phyloP scores from a whole-genome alignment of 64 coral and sea anemone genomes.

The Acropora yongei region DNA sequence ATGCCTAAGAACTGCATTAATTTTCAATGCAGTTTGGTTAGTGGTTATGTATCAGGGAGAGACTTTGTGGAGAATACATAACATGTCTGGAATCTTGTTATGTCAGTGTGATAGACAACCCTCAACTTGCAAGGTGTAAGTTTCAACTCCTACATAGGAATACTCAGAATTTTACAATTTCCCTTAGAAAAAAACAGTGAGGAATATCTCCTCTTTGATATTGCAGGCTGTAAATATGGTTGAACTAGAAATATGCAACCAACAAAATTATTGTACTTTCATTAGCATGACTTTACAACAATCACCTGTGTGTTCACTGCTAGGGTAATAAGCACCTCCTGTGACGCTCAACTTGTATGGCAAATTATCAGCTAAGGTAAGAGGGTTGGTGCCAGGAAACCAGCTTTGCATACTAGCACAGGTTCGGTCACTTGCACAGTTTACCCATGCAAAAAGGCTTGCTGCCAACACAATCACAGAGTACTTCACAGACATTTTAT shows the following conservation, averaged over 20 bases:
- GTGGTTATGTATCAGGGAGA: too few relatives aligned
- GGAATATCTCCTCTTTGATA: too few relatives aligned
- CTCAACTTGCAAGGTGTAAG: too few relatives aligned
- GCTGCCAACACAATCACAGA: not conserved
- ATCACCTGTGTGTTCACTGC: conserved; percentile 11
- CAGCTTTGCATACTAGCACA: conserved; percentile 24
- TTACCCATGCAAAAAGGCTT: not conserved
- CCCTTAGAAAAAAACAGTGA: too few relatives aligned
- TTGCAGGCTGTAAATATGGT: too few relatives aligned
- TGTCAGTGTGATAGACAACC: too few relatives aligned
- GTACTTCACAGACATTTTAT: not conserved
- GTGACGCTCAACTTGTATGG: conserved; percentile 22
- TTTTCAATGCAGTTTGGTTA: too few relatives aligned
- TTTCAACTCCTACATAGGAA: too few relatives aligned
- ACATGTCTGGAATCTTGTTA: too few relatives aligned
- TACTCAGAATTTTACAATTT: too few relatives aligned
- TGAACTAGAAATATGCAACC: not conserved
- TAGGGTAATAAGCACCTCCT: not conserved
- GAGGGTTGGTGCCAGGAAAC: conserved; percentile 25
- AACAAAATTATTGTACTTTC: not conserved
- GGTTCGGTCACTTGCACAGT: conserved; percentile 21
- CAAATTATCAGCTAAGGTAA: not conserved
- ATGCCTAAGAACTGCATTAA: too few relatives aligned
- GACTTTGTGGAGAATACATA: too few relatives aligned
- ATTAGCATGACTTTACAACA: not conserved